Conservation (phyloP, 2,888 invertebrate genomes). For the Melinopterus prodromus region DNA sequence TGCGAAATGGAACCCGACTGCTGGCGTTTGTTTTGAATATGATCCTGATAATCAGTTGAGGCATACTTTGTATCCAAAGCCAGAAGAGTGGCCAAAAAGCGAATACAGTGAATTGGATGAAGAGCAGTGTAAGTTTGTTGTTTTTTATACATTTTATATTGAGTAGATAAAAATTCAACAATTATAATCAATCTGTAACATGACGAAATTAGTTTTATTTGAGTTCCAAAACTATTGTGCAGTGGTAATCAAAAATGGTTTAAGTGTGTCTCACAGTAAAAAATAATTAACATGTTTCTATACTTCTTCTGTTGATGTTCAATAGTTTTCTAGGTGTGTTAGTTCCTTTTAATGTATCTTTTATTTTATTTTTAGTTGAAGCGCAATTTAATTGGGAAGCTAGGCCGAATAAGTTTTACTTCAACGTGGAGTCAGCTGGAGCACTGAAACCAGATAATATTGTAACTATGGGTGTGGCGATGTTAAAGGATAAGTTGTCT, state of each 20-base stretch:
- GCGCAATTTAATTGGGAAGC: slow-evolving; percentile 94
- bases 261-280: too few relatives aligned
- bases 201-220: not conserved
- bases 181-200: too few relatives aligned
- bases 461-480: slow-evolving; percentile 92
- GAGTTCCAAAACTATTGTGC: too few relatives aligned
- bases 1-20: slow-evolving; percentile 99
- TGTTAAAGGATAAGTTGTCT: slow-evolving; percentile 93
- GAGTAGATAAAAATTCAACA: not conserved
- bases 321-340: too few relatives aligned
- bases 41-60: slow-evolving; percentile 98
- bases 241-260: too few relatives aligned
- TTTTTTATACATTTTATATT: slow-evolving; percentile 5
- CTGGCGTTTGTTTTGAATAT: slow-evolving; percentile 98
- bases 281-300: too few relatives aligned
- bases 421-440: slow-evolving; percentile 96
- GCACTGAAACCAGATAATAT: slow-evolving; percentile 96
- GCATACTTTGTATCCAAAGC: slow-evolving; percentile 94
- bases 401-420: slow-evolving; percentile 96
- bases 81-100: slow-evolving; percentile 99
- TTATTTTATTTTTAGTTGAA: slow-evolving; percentile 68
- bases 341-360: not conserved
- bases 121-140: slow-evolving; percentile 73
- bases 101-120: slow-evolving; percentile 95
- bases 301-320: too few relatives aligned